Evolutionary conservation across 2,113 vertebrate species (phyloP), one percentile per base, ranked within the genome.

Genomic region (Marmota monax): DNA sequence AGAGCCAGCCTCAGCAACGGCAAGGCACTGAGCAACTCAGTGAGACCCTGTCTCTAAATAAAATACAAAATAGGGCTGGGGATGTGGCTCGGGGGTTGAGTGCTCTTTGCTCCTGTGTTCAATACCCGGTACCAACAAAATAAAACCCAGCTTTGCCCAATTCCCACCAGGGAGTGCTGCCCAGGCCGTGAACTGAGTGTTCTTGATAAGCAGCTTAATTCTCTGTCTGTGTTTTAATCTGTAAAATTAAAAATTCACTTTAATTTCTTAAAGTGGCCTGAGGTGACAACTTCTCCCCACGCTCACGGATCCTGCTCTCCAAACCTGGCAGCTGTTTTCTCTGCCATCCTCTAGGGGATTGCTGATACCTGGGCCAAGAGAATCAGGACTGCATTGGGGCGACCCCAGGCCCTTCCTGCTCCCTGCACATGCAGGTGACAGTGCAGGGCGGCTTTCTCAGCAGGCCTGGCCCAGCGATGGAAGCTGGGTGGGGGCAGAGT

Each of bases 271-370:
- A 77, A 51, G 65, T 3, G 22, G 53, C 23, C 78, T 8, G 51
- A 39, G 29, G 73, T 29, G 25, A 77, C 27, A 42, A 17, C 45
- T 8, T 18, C 34, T 63, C 72, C 73, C 8, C 6, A n/a, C 22
- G 17, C 25, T 13, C 29, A 27, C 48, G 45, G 11, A 27, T 53
- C 10, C 22, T 2, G 48, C n/a, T 10, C 2, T 72, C 48, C 45
- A 0, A 42, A 69, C 70, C 58, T 7, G 7, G 2, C 16, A 1
- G 0, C 69, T 56, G 18, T 32, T 37, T 5, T 2, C 34, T 53
- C 53, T 5, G 27, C 70, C n/a, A 13, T 34, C 56, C 45, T 32
- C 23, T 4, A 23, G 42, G 4, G 72, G 32, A 20, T 25, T 0
- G 22, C 13, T 29, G 34, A n/a, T 45, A 45, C 45, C 51, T 4